Evolutionary conservation across 1,140 invertebrate species (phyloP).

Genomic region (Diorhabda carinulata): DNA sequence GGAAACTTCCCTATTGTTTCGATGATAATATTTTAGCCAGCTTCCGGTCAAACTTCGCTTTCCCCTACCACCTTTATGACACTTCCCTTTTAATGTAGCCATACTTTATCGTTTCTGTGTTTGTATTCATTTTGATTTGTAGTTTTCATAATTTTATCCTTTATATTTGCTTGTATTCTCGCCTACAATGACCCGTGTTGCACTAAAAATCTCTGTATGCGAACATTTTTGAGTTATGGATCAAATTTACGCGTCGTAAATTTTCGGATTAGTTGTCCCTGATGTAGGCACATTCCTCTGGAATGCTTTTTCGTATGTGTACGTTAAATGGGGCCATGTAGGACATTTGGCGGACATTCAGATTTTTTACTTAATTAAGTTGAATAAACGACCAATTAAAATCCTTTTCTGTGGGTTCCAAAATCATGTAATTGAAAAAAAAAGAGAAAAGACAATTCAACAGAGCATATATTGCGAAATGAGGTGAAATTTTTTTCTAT

Average conservation of each 20-base stretch:
- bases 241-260: constrained; percentile 7
- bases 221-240: constrained; percentile 12
- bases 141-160: constrained; percentile 24
- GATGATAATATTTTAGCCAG: constrained; percentile 30
- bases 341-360: background rate
- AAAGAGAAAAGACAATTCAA: no score
- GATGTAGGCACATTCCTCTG: background rate
- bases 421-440: no score
- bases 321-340: background rate
- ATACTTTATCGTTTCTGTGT: constrained; percentile 21
- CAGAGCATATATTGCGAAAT: no score
- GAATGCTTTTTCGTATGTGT: background rate
- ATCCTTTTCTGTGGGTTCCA: no score
- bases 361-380: background rate
- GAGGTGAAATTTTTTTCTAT: no score
- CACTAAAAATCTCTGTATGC: constrained; percentile 11
- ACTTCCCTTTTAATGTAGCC: constrained; percentile 21
- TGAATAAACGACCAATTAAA: no score
- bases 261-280: background rate
- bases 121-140: constrained; percentile 22
- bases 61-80: constrained; percentile 24
- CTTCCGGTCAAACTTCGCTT: constrained; percentile 27
- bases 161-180: constrained; percentile 16
- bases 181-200: constrained; percentile 7
- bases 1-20: constrained; percentile 32